Percentiles rank a stretch among this genome's conserved stretches.
Evolutionary conservation across 30 jellyfish, hydroid and myxozoan species (phyloP).

Genomic region (Clytia hemisphaerica): DNA sequence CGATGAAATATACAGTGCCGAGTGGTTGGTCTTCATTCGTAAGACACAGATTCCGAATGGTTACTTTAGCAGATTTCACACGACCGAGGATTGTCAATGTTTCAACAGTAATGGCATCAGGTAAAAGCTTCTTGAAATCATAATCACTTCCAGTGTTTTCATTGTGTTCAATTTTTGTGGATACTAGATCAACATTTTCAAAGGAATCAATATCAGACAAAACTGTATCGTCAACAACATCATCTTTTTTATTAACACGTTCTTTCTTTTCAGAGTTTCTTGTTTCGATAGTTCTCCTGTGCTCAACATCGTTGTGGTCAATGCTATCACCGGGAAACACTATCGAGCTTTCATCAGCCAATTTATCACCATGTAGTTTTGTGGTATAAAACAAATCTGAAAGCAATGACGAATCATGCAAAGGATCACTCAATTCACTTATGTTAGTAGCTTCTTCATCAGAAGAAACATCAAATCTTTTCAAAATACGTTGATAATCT

Average conservation of each 20-base stretch:
- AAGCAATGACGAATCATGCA: constrained; percentile 53
- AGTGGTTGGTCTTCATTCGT: not conserved
- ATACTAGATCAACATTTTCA: too few relatives aligned
- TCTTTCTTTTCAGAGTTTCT: not conserved
- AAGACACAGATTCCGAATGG: constrained; percentile 26
- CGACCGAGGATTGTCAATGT: constrained; percentile 49
- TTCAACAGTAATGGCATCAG: constrained; percentile 58
- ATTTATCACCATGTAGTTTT: constrained; percentile 28
- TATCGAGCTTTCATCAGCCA: constrained; percentile 45
- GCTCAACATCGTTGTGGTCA: too few relatives aligned
- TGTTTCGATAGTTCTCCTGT: not conserved
- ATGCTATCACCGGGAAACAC: constrained; percentile 39
- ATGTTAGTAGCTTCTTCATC: constrained; percentile 29
- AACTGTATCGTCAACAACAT: too few relatives aligned
- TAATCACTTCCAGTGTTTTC: not conserved
- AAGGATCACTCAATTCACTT: constrained; percentile 68
- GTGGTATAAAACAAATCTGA: constrained; percentile 56
- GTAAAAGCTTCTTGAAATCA: constrained; percentile 1
- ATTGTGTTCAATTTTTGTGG: not conserved
- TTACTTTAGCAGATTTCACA: constrained; percentile 55
- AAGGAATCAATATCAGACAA: too few relatives aligned
- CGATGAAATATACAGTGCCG: constrained; percentile 39
- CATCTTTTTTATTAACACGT: not conserved
- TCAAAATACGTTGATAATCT: constrained; percentile 16
- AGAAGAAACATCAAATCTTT: constrained; percentile 27